phyloP scores from a whole-genome alignment of 1,140 invertebrate genomes.

The Trachelipus rathkii region DNA sequence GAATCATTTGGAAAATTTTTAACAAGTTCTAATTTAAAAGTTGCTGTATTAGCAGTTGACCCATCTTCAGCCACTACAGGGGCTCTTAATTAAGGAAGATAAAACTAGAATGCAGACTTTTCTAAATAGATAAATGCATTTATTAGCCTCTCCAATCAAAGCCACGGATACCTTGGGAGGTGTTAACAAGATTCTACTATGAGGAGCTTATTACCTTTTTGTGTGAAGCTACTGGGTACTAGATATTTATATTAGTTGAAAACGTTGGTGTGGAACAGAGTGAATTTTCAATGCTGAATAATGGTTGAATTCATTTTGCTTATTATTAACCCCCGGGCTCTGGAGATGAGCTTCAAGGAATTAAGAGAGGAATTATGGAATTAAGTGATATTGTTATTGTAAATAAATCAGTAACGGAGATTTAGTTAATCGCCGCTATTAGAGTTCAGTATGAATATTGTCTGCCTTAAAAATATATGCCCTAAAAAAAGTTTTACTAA shows the following conservation, averaged over 20 bases:
- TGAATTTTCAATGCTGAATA: constrained; percentile 59
- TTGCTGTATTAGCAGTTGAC: constrained; percentile 62
- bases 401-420: constrained; percentile 61
- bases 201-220: constrained; percentile 61
- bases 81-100: constrained; percentile 62
- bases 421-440: constrained; percentile 54
- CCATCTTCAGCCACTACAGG: constrained; percentile 59
- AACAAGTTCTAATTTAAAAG: constrained; percentile 54
- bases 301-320: constrained; percentile 64
- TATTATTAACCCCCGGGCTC: constrained; percentile 59
- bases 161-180: constrained; percentile 60
- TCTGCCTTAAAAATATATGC: constrained; percentile 61
- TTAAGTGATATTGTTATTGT: constrained; percentile 59
- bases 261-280: constrained; percentile 65
- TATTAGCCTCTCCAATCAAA: constrained; percentile 60
- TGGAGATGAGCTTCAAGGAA: constrained; percentile 63
- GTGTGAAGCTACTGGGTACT: constrained; percentile 62
- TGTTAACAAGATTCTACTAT: constrained; percentile 59
- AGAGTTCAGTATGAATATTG: constrained; percentile 59
- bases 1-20: constrained; percentile 59
- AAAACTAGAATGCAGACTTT: constrained; percentile 61
- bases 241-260: constrained; percentile 61
- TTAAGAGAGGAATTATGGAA: constrained; percentile 63
- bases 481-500: constrained; percentile 48
- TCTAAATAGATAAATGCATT: constrained; percentile 58